These are phyloP conservation scores for Marisa cornuarietis DNA, from an alignment of 1,140 invertebrate genomes.

Conservation along the genomic window DNA sequence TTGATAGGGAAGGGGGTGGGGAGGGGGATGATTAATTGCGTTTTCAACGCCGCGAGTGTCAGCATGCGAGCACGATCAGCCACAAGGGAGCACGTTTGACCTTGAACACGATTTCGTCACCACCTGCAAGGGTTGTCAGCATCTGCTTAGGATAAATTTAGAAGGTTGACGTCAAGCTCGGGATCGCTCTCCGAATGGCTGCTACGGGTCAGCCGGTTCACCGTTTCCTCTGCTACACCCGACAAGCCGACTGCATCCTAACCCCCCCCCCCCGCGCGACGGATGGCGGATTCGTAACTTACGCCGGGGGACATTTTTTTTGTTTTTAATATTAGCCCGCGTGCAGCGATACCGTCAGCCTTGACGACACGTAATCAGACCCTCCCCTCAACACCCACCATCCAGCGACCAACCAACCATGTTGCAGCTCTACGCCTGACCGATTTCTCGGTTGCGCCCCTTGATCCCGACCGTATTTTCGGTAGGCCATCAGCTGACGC, in stretches of 20 bases:
- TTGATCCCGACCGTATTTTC: conserved; percentile 23
- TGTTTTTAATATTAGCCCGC: no score
- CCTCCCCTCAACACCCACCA: background rate
- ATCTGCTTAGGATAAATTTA: conserved; percentile 4
- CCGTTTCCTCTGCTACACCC: background rate
- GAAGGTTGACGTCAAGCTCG: conserved; percentile 7
- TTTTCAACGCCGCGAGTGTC: no score
- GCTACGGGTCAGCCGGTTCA: conserved; percentile 11
- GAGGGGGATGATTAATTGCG: no score
- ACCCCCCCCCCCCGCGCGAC: background rate
- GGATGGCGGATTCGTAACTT: no score
- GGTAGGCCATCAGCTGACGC: conserved; percentile 12
- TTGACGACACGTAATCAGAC: background rate
- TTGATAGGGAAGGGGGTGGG: no score
- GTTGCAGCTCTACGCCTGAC: conserved; percentile 9
- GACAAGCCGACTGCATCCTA: background rate
- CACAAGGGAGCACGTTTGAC: background rate
- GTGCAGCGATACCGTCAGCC: background rate
- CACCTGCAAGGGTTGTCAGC: background rate
- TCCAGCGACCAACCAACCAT: background rate
- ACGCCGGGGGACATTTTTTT: no score
- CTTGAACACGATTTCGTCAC: conserved; percentile 1
- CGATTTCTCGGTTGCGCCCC: conserved; percentile 22
- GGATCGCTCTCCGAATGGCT: background rate
- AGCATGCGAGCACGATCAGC: no score